These are phyloP conservation scores for Nestor notabilis DNA, from an alignment of 2,113 vertebrate genomes.

Conservation along the genomic window DNA sequence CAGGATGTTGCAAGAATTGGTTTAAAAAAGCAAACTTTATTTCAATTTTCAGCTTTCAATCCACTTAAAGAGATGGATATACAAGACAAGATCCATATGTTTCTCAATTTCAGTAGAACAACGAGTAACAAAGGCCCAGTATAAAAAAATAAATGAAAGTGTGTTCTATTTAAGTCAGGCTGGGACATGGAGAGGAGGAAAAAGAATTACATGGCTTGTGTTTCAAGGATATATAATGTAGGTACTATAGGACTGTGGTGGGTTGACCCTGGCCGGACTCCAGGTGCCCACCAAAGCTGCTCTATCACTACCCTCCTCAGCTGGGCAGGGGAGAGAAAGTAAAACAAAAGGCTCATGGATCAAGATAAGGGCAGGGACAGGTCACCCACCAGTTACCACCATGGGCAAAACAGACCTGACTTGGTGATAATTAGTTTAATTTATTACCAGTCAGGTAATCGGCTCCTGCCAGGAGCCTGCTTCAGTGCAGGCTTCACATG, in stretches of 20 bases:
- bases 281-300: not conserved
- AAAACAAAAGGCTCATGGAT: not conserved
- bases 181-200: not conserved
- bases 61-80: not conserved
- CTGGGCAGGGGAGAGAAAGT: not conserved
- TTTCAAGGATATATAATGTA: not conserved
- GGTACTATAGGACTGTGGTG: not conserved
- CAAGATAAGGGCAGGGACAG: not conserved
- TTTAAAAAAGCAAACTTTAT: not conserved
- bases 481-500: not conserved
- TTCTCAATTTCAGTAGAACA: not conserved
- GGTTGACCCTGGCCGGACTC: not conserved
- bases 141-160: not conserved
- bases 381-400: not conserved
- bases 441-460: not conserved
- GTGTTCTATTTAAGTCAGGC: not conserved
- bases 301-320: not conserved
- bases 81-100: not conserved
- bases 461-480: not conserved
- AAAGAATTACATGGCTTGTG: accelerated
- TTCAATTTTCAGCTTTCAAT: not conserved
- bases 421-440: not conserved
- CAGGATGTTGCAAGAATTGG: not conserved
- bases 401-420: not conserved
- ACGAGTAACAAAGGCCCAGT: not conserved